Evolutionary conservation across 2,113 vertebrate genomes (phyloP).

Genomic region (Hirundichthys speculiger): DNA sequence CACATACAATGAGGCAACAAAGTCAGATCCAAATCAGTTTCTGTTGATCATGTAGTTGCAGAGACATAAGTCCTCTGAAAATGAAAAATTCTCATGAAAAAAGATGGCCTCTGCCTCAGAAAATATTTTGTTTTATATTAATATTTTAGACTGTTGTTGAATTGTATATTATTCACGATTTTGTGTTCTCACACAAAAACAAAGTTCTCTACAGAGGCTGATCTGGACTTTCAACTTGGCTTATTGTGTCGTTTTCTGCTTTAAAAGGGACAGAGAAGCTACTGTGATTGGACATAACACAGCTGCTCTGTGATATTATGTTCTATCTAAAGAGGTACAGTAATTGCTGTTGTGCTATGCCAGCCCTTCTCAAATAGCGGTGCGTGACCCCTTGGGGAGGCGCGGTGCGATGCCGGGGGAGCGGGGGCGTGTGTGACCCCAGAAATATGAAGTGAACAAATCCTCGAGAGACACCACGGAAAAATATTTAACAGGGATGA

Average conservation of each 20-base stretch:
- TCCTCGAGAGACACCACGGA: too few relatives aligned
- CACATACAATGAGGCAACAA: too few relatives aligned
- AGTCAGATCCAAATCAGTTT: slow-evolving; percentile 19
- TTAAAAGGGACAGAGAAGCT: slow-evolving; percentile 2
- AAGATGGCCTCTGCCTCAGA: neutral
- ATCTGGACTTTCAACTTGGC: neutral
- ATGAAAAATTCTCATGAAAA: slow-evolving; percentile 2
- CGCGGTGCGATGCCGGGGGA: too few relatives aligned
- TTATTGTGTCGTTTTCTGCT: slow-evolving; percentile 23
- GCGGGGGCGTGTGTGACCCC: too few relatives aligned
- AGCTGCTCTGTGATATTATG: slow-evolving; percentile 7
- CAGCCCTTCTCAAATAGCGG: too few relatives aligned
- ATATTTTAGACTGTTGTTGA: slow-evolving; percentile 3
- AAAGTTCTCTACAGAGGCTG: slow-evolving; percentile 6
- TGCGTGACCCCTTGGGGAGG: too few relatives aligned
- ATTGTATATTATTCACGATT: slow-evolving; percentile 9
- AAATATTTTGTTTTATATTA: slow-evolving; percentile 17
- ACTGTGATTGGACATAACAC: neutral
- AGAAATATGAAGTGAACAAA: too few relatives aligned
- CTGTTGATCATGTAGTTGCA: neutral
- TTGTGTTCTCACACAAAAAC: slow-evolving; percentile 21
- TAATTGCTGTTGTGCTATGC: neutral
- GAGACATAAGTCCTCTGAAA: neutral
- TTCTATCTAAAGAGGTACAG: neutral
- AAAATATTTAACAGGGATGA: too few relatives aligned